Conservation (phyloP, 2,888 invertebrate species). For the Patella pellucida region DNA sequence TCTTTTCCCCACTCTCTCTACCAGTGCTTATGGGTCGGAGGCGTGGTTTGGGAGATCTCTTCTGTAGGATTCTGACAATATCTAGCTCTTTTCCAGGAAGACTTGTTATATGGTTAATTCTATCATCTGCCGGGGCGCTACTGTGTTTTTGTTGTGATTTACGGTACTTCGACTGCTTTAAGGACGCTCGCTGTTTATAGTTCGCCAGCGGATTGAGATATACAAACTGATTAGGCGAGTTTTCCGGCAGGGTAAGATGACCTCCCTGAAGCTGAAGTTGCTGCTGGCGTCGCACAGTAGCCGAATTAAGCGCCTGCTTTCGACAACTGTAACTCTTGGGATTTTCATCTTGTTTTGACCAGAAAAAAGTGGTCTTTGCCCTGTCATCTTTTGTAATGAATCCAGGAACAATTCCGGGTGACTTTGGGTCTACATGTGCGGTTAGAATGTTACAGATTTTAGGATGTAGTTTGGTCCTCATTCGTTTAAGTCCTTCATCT, state of each 20-base stretch:
- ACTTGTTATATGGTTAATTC: neutral
- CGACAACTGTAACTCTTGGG: constrained; percentile 24
- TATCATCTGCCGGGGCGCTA: neutral
- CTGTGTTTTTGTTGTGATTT: neutral
- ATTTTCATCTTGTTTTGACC: constrained; percentile 42
- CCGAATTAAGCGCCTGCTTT: neutral
- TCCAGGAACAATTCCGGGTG: constrained; percentile 52
- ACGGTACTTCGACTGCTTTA: neutral
- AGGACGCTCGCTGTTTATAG: neutral
- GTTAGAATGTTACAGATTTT: neutral
- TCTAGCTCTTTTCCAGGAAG: neutral
- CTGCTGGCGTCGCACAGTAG: constrained; percentile 4
- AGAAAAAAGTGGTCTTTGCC: constrained; percentile 49
- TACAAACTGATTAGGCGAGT: neutral
- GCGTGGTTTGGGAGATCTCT: neutral
- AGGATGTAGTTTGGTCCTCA: neutral
- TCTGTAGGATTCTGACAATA: neutral
- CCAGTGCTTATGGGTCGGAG: neutral
- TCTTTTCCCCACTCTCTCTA: neutral
- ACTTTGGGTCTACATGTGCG: constrained; percentile 20
- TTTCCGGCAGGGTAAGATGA: neutral
- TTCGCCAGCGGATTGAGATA: neutral
- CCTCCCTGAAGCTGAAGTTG: neutral
- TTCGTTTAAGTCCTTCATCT: neutral
- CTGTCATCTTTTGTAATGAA: constrained; percentile 56